These are phyloP conservation scores for Tupaia tana DNA, from an alignment of 2,113 vertebrate genomes.

Conservation along the genomic window DNA sequence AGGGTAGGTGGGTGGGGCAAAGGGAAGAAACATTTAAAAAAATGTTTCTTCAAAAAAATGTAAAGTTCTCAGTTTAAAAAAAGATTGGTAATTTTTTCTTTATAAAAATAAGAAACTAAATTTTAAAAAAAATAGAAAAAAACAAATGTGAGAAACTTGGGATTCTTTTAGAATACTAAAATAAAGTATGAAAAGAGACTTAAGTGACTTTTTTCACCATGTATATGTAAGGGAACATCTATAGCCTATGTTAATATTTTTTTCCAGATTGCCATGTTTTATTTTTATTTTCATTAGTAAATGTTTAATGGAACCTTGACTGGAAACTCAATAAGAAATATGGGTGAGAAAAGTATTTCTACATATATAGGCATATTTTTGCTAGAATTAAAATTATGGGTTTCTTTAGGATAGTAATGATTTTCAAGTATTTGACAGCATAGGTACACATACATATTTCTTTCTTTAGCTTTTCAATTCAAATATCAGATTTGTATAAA, in stretches of 20 bases:
- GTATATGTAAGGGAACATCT: not conserved
- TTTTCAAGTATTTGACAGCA: constrained; percentile 5
- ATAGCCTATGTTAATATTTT: constrained; percentile 1
- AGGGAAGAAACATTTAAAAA: too few relatives aligned
- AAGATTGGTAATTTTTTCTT: too few relatives aligned
- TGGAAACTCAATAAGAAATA: constrained; percentile 55
- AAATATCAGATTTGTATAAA: constrained; percentile 29
- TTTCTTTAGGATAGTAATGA: not conserved
- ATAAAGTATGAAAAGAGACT: not conserved
- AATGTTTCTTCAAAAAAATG: too few relatives aligned
- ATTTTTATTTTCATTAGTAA: not conserved
- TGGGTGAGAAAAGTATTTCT: constrained; percentile 60
- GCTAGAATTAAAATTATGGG: constrained; percentile 50
- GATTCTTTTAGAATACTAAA: not conserved
- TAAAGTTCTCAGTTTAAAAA: too few relatives aligned
- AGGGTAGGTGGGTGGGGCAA: too few relatives aligned
- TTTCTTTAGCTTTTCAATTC: constrained; percentile 46
- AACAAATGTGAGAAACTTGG: not conserved
- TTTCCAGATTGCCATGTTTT: not conserved
- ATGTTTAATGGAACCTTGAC: not conserved
- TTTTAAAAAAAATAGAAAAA: too few relatives aligned
- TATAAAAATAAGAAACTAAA: too few relatives aligned
- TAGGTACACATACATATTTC: too few relatives aligned
- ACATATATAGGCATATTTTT: constrained; percentile 47
- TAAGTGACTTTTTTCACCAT: not conserved